Percentiles rank a stretch among this genome's conserved stretches.
These are phyloP conservation scores for Sparus aurata DNA, from an alignment of 2,797 vertebrate genomes.

Conservation along the genomic window DNA sequence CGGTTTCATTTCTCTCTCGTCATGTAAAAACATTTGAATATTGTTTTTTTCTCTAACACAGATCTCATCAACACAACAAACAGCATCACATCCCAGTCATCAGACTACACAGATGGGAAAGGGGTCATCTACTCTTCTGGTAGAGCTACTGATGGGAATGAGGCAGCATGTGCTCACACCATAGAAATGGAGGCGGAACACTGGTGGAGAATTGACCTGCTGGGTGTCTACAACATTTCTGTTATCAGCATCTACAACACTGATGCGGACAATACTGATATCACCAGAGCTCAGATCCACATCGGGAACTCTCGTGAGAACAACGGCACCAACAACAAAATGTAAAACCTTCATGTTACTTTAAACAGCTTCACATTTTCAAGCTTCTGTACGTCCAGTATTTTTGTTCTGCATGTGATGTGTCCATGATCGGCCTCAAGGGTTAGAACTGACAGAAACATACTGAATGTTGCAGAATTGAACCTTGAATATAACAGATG, in stretches of 20 bases:
- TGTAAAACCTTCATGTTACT: conserved; percentile 32
- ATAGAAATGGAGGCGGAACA: accelerated
- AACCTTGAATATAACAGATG: too few species aligned
- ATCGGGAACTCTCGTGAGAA: conserved; percentile 4
- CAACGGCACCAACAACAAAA: accelerated
- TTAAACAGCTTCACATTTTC: background rate
- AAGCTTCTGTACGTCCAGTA: too few species aligned
- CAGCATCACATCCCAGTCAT: conserved; percentile 12
- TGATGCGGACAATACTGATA: too few species aligned
- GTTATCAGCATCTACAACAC: too few species aligned
- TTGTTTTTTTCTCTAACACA: background rate
- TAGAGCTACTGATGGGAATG: background rate
- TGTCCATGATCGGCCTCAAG: too few species aligned
- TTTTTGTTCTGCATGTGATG: too few species aligned
- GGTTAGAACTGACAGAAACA: too few species aligned
- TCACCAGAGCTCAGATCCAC: conserved; percentile 2
- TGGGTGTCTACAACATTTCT: conserved; percentile 8
- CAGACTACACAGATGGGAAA: accelerated
- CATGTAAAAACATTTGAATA: too few species aligned
- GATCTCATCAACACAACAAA: accelerated
- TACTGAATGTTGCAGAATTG: too few species aligned
- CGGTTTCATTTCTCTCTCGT: too few species aligned
- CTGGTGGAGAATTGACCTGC: conserved; percentile 44
- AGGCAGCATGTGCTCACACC: accelerated
- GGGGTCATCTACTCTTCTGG: too few species aligned